Evolutionary conservation across 2,797 vertebrate genomes (phyloP), one percentile per base, ranked within the genome.

Genomic region (Pseudomugil gertrudae): DNA sequence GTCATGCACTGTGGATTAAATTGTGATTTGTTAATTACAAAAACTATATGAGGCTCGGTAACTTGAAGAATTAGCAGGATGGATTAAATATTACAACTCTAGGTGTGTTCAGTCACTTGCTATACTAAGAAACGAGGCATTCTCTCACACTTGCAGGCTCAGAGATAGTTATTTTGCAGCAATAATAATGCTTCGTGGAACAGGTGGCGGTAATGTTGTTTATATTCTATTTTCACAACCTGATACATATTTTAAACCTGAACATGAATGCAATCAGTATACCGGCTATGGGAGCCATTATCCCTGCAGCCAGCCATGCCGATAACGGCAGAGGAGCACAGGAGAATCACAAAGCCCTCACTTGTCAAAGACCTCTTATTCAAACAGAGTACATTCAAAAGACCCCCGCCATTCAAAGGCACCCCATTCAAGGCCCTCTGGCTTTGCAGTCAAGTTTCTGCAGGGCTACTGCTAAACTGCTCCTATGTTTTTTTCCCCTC

Each of bases 1-100:
- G 96, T 97, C 95, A 97, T 96, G 96, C 96, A 96, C 95, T 95
- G 95, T 92, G 95, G 95, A 96, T 96, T 96, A 96, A 96, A 96
- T 95, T 95, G 95, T 94, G 94, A 96, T 97, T 97, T 95, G 95
- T 96, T 98, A 96, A 97, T 98, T 96, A 96, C 94, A 95, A 96
- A 96, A 96, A 92, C 74, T 78, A 81, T 84, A 78, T 83, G 89
- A 94, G 93, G 95, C 94, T 93, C 92, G 89, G 92, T 94, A 95
- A 95, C 95, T 93, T 94, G 90, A 93, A 94, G 94, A 95, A 96
- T 95, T 94, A 93, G 90, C 84, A 76, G 91, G 88, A 92, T 91
- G 94, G 93, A 95, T 95, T 95, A 94, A 93, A 93, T 92, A 67
- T 76, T 63, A 82, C 67, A 75, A 76, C 47, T 75, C 76, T 66